phyloP scores from a whole-genome alignment of 2,888 invertebrate species.

The Mongoloraphidia duomilia region DNA sequence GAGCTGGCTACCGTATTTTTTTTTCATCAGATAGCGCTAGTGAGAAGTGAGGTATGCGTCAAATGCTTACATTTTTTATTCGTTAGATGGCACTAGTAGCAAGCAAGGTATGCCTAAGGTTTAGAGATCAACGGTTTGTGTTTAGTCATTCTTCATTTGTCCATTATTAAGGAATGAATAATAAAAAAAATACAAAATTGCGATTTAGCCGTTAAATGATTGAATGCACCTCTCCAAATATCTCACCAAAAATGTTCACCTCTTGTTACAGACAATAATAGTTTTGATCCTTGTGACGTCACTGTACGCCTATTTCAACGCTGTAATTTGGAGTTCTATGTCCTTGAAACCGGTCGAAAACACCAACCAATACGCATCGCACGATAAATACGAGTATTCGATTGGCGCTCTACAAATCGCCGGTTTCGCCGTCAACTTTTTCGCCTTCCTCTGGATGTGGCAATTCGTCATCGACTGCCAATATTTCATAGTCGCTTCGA shows the following conservation, averaged over 20 bases:
- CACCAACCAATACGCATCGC: slow-evolving; percentile 2
- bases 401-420: slow-evolving; percentile 17
- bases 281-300: slow-evolving; percentile 27
- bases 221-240: too few species aligned
- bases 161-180: too few species aligned
- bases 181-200: too few species aligned
- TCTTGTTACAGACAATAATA: slow-evolving; percentile 27
- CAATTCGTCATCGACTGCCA: slow-evolving; percentile 48
- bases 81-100: too few species aligned
- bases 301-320: slow-evolving; percentile 10
- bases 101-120: too few species aligned
- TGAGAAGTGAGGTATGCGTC: too few species aligned
- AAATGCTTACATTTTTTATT: too few species aligned
- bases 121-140: too few species aligned
- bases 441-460: slow-evolving; percentile 42
- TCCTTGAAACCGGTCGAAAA: slow-evolving; percentile 15
- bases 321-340: slow-evolving; percentile 12
- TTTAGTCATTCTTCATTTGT: too few species aligned
- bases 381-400: slow-evolving; percentile 13
- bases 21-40: too few species aligned
- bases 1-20: too few species aligned
- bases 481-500: slow-evolving; percentile 44
- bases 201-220: too few species aligned
- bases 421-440: slow-evolving; percentile 25
- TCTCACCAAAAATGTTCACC: slow-evolving; percentile 3